Percentiles rank a stretch among this genome's conserved stretches.
These are phyloP conservation scores for Hyposmocoma kahamanoa DNA, from an alignment of 1,140 invertebrate genomes.

Conservation along the genomic window DNA sequence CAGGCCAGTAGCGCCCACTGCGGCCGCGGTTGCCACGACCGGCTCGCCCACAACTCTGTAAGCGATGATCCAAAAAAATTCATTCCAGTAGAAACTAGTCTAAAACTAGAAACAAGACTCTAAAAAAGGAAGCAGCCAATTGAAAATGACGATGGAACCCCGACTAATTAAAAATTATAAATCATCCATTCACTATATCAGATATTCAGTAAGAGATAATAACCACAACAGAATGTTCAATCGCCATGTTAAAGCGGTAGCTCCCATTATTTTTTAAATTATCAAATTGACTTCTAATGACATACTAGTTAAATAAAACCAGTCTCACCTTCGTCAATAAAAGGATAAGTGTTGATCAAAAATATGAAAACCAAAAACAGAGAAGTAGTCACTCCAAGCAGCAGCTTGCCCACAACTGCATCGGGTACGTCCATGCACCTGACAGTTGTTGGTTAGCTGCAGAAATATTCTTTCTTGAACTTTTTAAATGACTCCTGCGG, in stretches of 20 bases:
- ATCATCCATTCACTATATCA: no score
- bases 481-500: slow-evolving; percentile 61
- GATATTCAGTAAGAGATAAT: no score
- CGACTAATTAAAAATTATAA: no score
- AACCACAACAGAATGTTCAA: no score
- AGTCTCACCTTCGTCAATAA: slow-evolving; percentile 75
- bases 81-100: no score
- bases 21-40: slow-evolving; percentile 47
- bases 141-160: not conserved
- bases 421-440: slow-evolving; percentile 54
- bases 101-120: no score
- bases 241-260: no score
- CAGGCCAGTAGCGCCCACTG: slow-evolving; percentile 76
- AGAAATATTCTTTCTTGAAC: slow-evolving; percentile 70
- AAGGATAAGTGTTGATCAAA: slow-evolving; percentile 81
- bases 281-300: no score
- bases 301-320: no score
- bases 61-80: no score
- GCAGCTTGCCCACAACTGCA: slow-evolving; percentile 71
- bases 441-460: slow-evolving; percentile 27
- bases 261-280: no score
- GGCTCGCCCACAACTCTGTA: not conserved
- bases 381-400: slow-evolving; percentile 72
- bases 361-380: slow-evolving; percentile 78
- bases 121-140: slow-evolving; percentile 9